A percentile compares a stretch with the other conserved stretches of the same genome.
Conservation (phyloP, 2,888 invertebrate species). For the Aproaerema taeniolella region DNA sequence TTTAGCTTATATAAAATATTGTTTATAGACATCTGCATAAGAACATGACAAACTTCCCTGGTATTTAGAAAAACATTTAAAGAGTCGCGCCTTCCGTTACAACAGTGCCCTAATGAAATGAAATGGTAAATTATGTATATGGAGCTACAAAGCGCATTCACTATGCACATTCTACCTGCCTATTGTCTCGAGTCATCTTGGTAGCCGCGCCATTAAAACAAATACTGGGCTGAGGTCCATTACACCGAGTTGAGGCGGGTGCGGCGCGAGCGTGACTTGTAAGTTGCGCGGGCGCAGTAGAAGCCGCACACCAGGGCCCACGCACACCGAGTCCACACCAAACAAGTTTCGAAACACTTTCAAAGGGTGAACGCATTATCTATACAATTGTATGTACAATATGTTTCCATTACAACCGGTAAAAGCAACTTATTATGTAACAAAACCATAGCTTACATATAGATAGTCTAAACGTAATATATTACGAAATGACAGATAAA, state of each 20-base stretch:
- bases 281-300: constrained; percentile 16
- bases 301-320: constrained; percentile 15
- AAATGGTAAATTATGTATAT: constrained; percentile 9
- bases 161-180: constrained; percentile 8
- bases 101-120: no score
- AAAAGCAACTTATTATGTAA: constrained; percentile 1
- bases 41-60: no score
- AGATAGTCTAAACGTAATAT: neutral
- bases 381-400: constrained; percentile 4
- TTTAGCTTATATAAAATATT: no score
- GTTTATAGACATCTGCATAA: no score
- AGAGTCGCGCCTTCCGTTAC: no score
- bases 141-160: neutral
- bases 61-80: no score
- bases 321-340: constrained; percentile 27
- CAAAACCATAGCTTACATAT: no score
- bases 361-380: constrained; percentile 8
- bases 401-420: constrained; percentile 2
- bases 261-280: constrained; percentile 37
- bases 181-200: constrained; percentile 31
- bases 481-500: constrained; percentile 2
- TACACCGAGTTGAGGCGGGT: constrained; percentile 27
- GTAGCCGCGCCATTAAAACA: constrained; percentile 33
- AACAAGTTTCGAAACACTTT: constrained; percentile 42
- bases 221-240: constrained; percentile 30